Evolutionary conservation across 2,797 vertebrate genomes (phyloP), one percentile per base, ranked within the genome.

Genomic region (Chelmon rostratus): DNA sequence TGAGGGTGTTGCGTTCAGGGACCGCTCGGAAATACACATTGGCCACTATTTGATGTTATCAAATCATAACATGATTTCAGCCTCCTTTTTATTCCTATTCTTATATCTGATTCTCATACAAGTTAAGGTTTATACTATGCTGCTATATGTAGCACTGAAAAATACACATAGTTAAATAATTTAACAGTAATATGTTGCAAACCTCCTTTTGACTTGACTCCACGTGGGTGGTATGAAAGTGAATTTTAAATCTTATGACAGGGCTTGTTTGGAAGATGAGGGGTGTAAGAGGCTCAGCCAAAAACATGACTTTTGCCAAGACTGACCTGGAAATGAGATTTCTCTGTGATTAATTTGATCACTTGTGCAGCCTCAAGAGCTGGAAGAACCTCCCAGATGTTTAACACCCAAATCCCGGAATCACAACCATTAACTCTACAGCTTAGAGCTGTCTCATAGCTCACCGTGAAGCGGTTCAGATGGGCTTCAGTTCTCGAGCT

Each of bases 271-370:
- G 23, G 23, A 42, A 42, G 40, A 42, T 42, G 13, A 42, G 40
- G 9, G 59, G 40, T 42, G 23, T 35, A 76, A 63, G 68, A 63
- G 21, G 59, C 44, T 42, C 37, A 62, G 64, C 25, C 11, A 40
- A 78, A 83, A 84, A 76, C 49, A 50, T 5, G 40, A 31, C 44
- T 15, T 49, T n/a, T 76, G 81, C 73, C 65, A 84, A 76, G 59
- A 31, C 44, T 77, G 69, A 77, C 44, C 50, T 47, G 35, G 25
- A 75, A 68, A 68, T 52, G 46, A 72, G 42, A 62, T 76, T 74
- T 78, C 8, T 63, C 62, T 73, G 33, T 52, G 40, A 86, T 64
- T 81, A 75, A 80, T 84, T 64, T 35, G 8, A 64, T 63, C 58
- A 78, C 46, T 63, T 66, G 33, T 59, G 53, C 66, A 75, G 25